Evolutionary conservation across 2,113 vertebrate genomes (phyloP), one percentile per base, ranked within the genome.

Genomic region (Microtus ochrogaster): DNA sequence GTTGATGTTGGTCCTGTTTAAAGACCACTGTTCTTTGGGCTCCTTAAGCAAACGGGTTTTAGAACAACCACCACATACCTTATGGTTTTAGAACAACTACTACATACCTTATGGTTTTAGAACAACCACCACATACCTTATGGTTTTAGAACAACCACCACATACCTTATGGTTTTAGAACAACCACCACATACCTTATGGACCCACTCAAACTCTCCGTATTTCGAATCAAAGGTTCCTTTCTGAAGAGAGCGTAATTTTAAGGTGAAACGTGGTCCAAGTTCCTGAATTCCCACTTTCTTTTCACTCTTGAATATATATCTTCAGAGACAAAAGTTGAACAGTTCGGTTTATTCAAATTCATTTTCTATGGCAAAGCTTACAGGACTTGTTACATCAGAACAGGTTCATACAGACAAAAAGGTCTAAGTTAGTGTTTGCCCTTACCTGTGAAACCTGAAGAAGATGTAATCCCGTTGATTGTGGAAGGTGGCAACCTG

Each of bases 401-500:
- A 84, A 36, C 22, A 84, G 24, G 65, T 81, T 95, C 33, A 58
- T 17, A 0, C n/a, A 88, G 55, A 94, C 81, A 24, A 70, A 17
- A 13, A 82, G 90, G 63, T 83, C 49, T 26, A 90, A 78, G 6
- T 85, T 65, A n/a, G 65, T 58, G 1, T 39, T 36, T 21, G 22
- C 61, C 26, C 97, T 97, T 28, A 99, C 99, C 99, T 99, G 98
- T 99, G 99, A 98, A 99, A 99, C 98, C 99, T 98, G 98, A 99
- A 99, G 92, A 99, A 99, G 94, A 99, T 98, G 96, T 99, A 99
- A 98, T 99, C 99, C 92, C 99, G 98, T 95, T 99, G 99, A 98
- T 99, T 99, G 97, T 99, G 99, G 97, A 99, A 99, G 9, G 99
- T 99, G 65, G 99, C 99, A 33, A 99, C 99, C 96, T 99, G 99